phyloP scores from a whole-genome alignment of 2,797 vertebrate species.

The Cynopterus sphinx region DNA sequence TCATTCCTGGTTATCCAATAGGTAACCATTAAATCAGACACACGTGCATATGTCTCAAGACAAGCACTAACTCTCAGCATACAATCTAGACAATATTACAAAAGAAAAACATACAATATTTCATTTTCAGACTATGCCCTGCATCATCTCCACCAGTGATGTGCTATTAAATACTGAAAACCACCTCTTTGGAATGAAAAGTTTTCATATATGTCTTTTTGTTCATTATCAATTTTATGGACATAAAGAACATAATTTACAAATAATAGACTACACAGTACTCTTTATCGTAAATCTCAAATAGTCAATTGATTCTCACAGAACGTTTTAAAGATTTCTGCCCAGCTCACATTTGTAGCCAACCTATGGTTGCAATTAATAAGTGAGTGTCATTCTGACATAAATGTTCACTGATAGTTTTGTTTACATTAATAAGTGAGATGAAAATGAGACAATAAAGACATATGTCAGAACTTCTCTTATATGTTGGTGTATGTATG shows the following conservation, averaged over 20 bases:
- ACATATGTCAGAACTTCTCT: neutral
- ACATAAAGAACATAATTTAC: neutral
- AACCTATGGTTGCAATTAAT: neutral
- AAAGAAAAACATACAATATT: neutral
- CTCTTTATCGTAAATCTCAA: neutral
- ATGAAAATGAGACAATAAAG: slow-evolving; percentile 16
- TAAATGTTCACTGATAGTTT: neutral
- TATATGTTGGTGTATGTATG: neutral
- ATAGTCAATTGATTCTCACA: neutral
- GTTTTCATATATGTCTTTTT: neutral
- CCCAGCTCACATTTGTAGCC: neutral
- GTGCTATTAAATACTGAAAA: neutral
- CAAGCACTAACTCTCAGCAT: neutral
- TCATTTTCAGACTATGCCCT: neutral
- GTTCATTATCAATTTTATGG: neutral
- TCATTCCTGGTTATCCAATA: neutral
- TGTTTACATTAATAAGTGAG: neutral
- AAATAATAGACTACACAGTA: neutral
- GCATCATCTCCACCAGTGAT: neutral
- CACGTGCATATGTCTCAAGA: neutral
- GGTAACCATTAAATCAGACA: neutral
- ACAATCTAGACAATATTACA: neutral
- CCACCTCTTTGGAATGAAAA: neutral
- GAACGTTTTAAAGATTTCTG: slow-evolving; percentile 1
- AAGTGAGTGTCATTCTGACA: neutral